Conservation (phyloP, 2,113 vertebrate species). For the Tetrax tetrax region DNA sequence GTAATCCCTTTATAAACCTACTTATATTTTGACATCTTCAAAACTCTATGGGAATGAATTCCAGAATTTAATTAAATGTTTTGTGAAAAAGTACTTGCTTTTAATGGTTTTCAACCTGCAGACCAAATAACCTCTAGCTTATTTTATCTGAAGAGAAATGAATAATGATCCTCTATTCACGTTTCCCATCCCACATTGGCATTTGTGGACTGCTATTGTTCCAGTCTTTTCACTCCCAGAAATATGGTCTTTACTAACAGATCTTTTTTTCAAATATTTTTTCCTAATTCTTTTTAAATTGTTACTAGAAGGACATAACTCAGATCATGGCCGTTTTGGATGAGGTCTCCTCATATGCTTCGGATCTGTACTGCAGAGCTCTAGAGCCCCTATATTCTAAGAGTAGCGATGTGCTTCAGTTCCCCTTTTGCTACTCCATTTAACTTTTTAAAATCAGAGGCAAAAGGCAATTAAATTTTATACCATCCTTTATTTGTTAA, state of each 20-base stretch:
- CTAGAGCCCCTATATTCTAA: background rate
- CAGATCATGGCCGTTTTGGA: background rate
- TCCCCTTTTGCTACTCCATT: background rate
- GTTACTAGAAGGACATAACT: background rate
- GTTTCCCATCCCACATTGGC: background rate
- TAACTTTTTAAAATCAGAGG: background rate
- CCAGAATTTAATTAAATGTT: slow-evolving; percentile 7
- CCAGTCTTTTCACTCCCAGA: background rate
- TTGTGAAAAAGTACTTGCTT: background rate
- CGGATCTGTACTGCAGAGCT: background rate
- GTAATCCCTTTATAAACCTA: background rate
- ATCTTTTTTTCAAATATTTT: background rate
- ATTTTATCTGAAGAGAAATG: background rate
- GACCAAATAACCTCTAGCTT: background rate
- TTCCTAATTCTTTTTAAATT: background rate
- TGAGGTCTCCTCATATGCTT: background rate
- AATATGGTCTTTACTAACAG: background rate
- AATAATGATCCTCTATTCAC: background rate
- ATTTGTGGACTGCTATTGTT: background rate
- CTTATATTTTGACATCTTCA: background rate
- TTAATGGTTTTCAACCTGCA: background rate
- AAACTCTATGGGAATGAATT: background rate
- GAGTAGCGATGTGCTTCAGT: background rate
- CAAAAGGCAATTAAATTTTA: background rate
- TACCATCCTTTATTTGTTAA: background rate